Evolutionary conservation across 1,140 invertebrate genomes (phyloP).

Genomic region (Philotrypesis tridentata): DNA sequence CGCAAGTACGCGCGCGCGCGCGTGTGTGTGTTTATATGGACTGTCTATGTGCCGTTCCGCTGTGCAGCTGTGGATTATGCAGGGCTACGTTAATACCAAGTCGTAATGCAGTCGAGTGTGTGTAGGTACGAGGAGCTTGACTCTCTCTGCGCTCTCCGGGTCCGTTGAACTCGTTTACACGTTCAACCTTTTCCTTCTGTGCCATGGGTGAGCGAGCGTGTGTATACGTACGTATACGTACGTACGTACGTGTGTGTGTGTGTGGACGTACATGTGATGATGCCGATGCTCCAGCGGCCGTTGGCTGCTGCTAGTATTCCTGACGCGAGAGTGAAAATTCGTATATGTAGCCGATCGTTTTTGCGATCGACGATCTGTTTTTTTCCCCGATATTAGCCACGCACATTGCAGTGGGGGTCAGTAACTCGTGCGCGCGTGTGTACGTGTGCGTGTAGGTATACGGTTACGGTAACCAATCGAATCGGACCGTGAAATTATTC

Average conservation of each 20-base stretch:
- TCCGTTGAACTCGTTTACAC: slow-evolving; percentile 45
- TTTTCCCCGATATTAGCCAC: neutral
- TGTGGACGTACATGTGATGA: neutral
- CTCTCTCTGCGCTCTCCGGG: neutral
- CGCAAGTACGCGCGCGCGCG: too few relatives aligned
- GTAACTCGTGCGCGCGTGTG: neutral
- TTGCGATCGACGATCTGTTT: too few relatives aligned
- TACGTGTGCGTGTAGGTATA: too few relatives aligned
- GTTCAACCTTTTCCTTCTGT: slow-evolving; percentile 32
- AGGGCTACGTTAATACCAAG: neutral
- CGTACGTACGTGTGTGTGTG: neutral
- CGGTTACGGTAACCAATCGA: neutral
- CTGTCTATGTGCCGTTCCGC: neutral
- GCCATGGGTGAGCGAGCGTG: neutral
- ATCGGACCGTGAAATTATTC: neutral
- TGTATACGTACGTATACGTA: neutral
- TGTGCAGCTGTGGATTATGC: neutral
- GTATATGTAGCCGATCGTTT: too few relatives aligned
- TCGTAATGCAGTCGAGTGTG: neutral
- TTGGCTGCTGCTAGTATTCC: neutral
- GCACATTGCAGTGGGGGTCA: too few relatives aligned
- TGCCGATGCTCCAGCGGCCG: neutral
- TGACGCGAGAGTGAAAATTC: neutral
- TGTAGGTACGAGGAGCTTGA: neutral
- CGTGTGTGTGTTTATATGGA: too few relatives aligned